Conservation (phyloP, 2,113 vertebrate species). For the Pollimyrus isidori region DNA sequence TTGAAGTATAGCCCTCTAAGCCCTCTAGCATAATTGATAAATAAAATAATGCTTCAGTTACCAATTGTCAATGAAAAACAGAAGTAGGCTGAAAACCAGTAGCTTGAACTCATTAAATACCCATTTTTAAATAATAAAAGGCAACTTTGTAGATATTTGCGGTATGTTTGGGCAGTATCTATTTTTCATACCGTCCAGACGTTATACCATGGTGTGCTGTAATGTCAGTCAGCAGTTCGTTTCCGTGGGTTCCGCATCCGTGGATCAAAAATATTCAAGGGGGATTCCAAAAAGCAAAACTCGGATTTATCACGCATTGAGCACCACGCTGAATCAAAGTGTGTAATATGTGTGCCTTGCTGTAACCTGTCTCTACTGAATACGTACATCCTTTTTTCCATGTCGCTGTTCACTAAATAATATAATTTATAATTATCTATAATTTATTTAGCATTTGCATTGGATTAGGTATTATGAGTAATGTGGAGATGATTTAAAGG, state of each 20-base stretch:
- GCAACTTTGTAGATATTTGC: background rate
- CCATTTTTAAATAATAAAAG: background rate
- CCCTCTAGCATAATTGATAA: background rate
- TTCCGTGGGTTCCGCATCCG: background rate
- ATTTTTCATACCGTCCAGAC: background rate
- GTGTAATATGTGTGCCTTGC: background rate
- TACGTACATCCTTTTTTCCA: background rate
- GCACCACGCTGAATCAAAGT: background rate
- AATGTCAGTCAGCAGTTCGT: background rate
- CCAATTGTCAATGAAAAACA: background rate
- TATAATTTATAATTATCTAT: background rate
- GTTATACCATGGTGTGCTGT: background rate
- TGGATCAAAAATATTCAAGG: background rate
- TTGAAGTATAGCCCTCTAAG: background rate
- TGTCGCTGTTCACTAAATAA: background rate
- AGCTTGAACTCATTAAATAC: background rate
- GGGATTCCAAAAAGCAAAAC: background rate
- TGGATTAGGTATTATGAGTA: background rate
- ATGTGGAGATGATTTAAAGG: background rate
- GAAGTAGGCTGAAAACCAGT: background rate
- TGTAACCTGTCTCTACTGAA: background rate
- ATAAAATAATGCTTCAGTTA: background rate
- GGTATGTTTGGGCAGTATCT: background rate
- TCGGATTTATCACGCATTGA: background rate
- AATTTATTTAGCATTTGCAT: background rate